Conservation (phyloP, 2,113 vertebrate species). For the Ondatra zibethicus region DNA sequence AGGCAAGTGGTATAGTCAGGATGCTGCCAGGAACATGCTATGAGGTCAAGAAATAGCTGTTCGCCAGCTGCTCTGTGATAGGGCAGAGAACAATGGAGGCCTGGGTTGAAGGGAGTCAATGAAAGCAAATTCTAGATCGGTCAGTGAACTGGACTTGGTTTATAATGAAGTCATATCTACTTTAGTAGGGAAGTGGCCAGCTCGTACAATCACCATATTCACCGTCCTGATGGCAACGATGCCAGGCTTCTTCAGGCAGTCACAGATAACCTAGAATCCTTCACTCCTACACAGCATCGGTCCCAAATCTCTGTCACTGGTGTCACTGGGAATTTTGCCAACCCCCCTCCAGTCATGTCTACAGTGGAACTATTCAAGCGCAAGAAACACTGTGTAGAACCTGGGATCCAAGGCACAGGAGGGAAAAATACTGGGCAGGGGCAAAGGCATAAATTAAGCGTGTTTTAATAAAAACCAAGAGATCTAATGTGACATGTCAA, state of each 20-base stretch:
- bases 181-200: neutral
- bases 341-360: accelerated
- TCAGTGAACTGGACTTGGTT: neutral
- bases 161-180: neutral
- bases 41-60: neutral
- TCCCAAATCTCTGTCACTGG: neutral
- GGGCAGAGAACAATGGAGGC: neutral
- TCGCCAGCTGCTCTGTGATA: neutral
- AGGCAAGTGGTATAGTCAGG: neutral
- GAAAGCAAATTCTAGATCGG: neutral
- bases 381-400: neutral
- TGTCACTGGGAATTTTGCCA: no score
- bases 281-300: neutral
- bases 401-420: no score
- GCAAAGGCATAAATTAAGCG: accelerated
- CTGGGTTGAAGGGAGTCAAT: neutral
- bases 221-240: accelerated
- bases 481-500: accelerated
- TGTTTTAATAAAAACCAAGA: neutral
- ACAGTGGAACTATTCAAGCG: neutral
- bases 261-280: neutral
- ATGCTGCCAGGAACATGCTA: neutral
- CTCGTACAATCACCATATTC: accelerated
- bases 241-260: neutral
- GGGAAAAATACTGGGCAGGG: neutral